Evolutionary conservation across 2,888 invertebrate species (phyloP), one percentile per base, ranked within the genome.

Genomic region (Gisinianus flammeolus): DNA sequence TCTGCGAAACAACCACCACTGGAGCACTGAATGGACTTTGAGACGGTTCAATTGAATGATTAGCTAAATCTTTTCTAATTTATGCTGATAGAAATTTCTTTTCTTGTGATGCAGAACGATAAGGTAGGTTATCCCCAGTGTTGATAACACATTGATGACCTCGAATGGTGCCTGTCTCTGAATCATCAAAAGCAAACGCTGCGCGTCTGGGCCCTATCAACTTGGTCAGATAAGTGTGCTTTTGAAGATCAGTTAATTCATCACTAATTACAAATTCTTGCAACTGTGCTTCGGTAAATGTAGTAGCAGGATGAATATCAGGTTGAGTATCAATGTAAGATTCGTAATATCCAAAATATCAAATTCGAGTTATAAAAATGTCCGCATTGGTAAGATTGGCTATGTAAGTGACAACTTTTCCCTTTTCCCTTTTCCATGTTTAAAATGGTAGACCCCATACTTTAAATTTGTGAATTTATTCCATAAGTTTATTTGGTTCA

Each of bases 1-100:
- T 76, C 68, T 76, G 67, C 22, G 76, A 68, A 24, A 75, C 67
- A 4, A 66, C 1, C 16, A 75, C 75, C 8, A 66, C 64, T 16
- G 75, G 35, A 35, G 75, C 66, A 10, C 66, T 67, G 44, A 26
- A 76, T n/a, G 75, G 75, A 12, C 54, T 54, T 2, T 54, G 52
- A 22, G 67, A 67, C 24, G 54, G 31, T 30, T 56, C 5, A 69
- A 76, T 58, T 6, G 70, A 16, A 26, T 70, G 69, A n/a, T 28
- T 19, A 2, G n/a, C 44, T 8, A 75, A 44, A 44, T 66, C 44
- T 30, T 75, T 67, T 26, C 35, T 26, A 4, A 64, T 2, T 44
- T 75, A 19, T 26, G 28, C 28, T 16, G 10, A 22, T 12, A 67
- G 22, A 12, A 76, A 64, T n/a, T 68, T 28, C 6, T 56, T 22